phyloP scores from a whole-genome alignment of 2,113 vertebrate genomes.

The Varanus salvator region DNA sequence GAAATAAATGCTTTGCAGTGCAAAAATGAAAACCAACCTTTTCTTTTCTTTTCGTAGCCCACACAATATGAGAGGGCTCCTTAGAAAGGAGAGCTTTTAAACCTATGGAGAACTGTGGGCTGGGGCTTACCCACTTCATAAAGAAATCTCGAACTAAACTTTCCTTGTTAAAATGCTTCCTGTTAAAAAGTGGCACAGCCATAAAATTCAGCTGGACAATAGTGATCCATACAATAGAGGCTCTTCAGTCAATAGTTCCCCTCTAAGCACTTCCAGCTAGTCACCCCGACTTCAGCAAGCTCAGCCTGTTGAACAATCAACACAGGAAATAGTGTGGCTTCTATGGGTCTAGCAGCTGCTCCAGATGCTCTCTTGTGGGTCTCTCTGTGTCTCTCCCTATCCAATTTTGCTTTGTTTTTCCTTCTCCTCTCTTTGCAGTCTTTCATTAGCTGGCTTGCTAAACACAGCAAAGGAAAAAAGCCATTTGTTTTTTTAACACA shows the following conservation, averaged over 20 bases:
- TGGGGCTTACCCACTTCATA: constrained; percentile 43
- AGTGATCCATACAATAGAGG: constrained; percentile 60
- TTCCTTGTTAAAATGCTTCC: constrained; percentile 64
- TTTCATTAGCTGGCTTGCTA: constrained; percentile 6
- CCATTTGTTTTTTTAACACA: constrained; percentile 13
- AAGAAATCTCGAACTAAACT: constrained; percentile 56
- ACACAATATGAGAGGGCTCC: constrained; percentile 45
- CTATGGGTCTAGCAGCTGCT: constrained; percentile 59
- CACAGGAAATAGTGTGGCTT: constrained; percentile 41
- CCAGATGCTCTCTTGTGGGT: constrained; percentile 1
- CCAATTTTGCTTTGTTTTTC: constrained; percentile 25
- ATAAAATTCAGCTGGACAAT: constrained; percentile 67
- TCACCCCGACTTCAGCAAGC: constrained; percentile 46
- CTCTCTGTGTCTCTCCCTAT: constrained; percentile 27
- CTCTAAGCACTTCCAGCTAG: constrained; percentile 53
- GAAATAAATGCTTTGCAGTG: constrained; percentile 10
- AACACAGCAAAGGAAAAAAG: not conserved
- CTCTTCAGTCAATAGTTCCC: constrained; percentile 50
- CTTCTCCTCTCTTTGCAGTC: not conserved
- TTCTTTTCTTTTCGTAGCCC: constrained; percentile 8
- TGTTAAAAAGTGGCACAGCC: constrained; percentile 61
- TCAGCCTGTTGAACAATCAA: constrained; percentile 38
- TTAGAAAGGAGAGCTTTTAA: constrained; percentile 42
- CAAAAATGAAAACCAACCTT: constrained; percentile 4
- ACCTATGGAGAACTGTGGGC: constrained; percentile 39